Evolutionary conservation across 1,140 invertebrate genomes (phyloP).

Genomic region (Magallana ariakensis): DNA sequence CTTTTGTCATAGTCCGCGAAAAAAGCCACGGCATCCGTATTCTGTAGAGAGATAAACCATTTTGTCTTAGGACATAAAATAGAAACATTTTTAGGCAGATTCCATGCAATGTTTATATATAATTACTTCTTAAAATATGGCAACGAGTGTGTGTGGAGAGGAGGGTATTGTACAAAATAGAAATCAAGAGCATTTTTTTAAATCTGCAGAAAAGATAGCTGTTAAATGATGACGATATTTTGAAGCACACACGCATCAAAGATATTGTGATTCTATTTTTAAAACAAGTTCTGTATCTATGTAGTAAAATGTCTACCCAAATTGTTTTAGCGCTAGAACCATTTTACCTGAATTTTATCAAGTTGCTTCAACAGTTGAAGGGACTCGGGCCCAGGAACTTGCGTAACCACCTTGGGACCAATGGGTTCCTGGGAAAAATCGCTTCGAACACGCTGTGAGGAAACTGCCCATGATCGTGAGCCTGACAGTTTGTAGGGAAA

Average conservation of each 20-base stretch:
- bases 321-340: too few species aligned
- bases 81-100: background rate
- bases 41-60: slow-evolving; percentile 67
- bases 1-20: slow-evolving; percentile 97
- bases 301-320: too few species aligned
- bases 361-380: slow-evolving; percentile 83
- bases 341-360: slow-evolving; percentile 69
- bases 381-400: slow-evolving; percentile 88
- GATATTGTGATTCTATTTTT: too few species aligned
- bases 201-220: too few species aligned
- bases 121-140: too few species aligned
- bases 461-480: background rate
- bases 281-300: too few species aligned
- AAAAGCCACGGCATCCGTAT: slow-evolving; percentile 88
- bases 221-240: too few species aligned
- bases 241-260: too few species aligned
- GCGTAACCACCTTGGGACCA: slow-evolving; percentile 84
- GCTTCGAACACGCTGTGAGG: background rate
- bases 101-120: too few species aligned
- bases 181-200: too few species aligned
- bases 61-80: background rate
- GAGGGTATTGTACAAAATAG: too few species aligned
- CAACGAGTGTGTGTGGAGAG: too few species aligned
- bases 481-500: background rate
- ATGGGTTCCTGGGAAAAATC: slow-evolving; percentile 81